phyloP scores from a whole-genome alignment of 2,797 vertebrate genomes.

The Scleropages formosus region DNA sequence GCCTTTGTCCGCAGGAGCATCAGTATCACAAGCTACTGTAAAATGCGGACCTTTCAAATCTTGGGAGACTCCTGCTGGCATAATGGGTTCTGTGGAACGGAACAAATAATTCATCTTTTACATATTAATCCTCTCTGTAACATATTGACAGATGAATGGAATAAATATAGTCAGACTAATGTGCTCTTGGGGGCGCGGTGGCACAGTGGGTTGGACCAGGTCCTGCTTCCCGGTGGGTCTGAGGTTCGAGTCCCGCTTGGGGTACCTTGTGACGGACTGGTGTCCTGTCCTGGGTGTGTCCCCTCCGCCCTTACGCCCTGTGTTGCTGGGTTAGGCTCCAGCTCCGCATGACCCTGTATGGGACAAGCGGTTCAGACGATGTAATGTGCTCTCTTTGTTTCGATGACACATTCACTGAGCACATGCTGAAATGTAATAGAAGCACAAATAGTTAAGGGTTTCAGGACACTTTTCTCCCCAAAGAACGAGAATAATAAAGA shows the following conservation, averaged over 20 bases:
- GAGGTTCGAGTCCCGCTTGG: too few species aligned
- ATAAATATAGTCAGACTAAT: too few species aligned
- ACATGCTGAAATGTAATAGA: slow-evolving; percentile 6
- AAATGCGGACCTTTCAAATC: slow-evolving; percentile 12
- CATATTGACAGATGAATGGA: slow-evolving; percentile 15
- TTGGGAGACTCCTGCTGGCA: neutral
- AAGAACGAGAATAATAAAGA: neutral
- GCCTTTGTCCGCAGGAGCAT: neutral
- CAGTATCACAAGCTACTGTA: neutral
- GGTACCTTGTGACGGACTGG: too few species aligned
- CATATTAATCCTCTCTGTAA: slow-evolving; percentile 21
- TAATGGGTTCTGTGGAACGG: neutral
- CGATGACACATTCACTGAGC: slow-evolving; percentile 22
- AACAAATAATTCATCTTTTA: slow-evolving; percentile 23
- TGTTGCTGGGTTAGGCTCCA: too few species aligned
- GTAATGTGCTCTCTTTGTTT: slow-evolving; percentile 3
- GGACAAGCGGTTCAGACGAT: too few species aligned
- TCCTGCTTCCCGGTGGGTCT: too few species aligned
- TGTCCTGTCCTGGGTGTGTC: too few species aligned
- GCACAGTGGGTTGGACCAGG: too few species aligned
- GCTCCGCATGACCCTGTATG: too few species aligned
- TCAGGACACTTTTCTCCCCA: neutral
- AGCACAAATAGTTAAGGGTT: neutral
- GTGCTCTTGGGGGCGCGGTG: too few species aligned
- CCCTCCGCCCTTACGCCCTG: too few species aligned